Evolutionary conservation across 2,888 invertebrate species (phyloP).

Genomic region (Limnephilus lunatus): DNA sequence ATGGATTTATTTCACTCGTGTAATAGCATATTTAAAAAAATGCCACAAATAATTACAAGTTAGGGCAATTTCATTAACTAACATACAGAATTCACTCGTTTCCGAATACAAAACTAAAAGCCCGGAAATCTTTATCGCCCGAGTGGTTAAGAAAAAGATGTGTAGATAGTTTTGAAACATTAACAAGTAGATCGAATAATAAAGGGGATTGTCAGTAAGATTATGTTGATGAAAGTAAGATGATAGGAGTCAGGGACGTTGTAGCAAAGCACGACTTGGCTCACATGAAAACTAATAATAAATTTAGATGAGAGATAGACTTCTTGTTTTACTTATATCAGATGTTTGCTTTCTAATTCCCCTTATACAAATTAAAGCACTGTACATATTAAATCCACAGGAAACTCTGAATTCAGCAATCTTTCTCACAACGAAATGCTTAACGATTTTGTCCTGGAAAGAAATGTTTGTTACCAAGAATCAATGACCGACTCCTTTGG

Average conservation of each 20-base stretch:
- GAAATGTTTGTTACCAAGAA: conserved; percentile 76
- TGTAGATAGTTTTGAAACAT: no score
- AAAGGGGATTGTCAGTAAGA: not conserved
- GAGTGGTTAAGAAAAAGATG: no score
- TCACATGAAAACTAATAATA: not conserved
- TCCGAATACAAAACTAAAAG: no score
- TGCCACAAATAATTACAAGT: no score
- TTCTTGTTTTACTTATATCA: not conserved
- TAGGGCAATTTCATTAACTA: no score
- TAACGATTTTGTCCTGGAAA: conserved; percentile 75
- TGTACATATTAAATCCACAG: conserved; percentile 67
- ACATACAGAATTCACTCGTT: no score
- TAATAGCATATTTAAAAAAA: no score
- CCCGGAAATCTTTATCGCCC: no score
- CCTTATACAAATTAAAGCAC: no score
- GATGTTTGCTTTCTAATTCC: not conserved
- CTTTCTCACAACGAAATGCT: conserved; percentile 74
- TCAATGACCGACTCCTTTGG: conserved; percentile 74
- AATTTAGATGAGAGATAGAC: not conserved
- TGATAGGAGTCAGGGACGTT: not conserved
- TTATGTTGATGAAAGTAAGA: not conserved
- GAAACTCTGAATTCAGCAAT: conserved; percentile 72
- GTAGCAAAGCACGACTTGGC: not conserved
- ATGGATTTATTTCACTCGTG: no score
- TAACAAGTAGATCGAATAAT: no score